A percentile compares a stretch with the other conserved stretches of the same genome.
These are phyloP conservation scores for Bombus consobrinus DNA, from an alignment of 1,140 invertebrate species.

Conservation along the genomic window DNA sequence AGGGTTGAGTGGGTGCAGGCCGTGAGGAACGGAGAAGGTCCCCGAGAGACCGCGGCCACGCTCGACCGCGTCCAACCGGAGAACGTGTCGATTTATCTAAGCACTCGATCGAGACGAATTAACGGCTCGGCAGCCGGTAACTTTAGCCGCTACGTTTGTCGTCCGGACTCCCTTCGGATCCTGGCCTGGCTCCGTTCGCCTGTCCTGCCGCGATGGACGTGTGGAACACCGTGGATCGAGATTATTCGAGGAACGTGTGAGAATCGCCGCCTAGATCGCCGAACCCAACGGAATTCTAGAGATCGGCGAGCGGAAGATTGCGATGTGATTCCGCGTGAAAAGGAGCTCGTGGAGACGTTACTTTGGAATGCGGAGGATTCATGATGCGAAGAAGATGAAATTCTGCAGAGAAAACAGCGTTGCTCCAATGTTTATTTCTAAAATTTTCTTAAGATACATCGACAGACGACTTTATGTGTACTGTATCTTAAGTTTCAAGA, in stretches of 20 bases:
- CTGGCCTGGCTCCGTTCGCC: background rate
- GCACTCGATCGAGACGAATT: constrained; percentile 71
- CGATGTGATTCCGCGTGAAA: background rate
- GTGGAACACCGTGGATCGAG: constrained; percentile 45
- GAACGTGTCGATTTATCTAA: constrained; percentile 70
- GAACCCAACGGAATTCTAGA: background rate
- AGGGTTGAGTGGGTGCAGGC: constrained; percentile 16
- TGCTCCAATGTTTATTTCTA: background rate
- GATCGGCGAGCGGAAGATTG: background rate
- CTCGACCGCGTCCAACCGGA: constrained; percentile 53
- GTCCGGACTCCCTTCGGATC: constrained; percentile 24
- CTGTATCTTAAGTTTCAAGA: no score
- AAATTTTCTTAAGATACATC: background rate
- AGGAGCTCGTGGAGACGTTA: background rate
- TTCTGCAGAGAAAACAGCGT: background rate
- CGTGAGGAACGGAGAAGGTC: constrained; percentile 10
- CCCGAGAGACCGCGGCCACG: constrained; percentile 39
- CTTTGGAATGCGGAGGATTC: background rate
- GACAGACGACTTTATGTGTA: no score
- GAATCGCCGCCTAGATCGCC: constrained; percentile 43
- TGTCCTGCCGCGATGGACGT: constrained; percentile 25
- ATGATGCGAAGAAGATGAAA: background rate
- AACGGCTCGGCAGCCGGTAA: constrained; percentile 66
- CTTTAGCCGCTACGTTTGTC: constrained; percentile 61
- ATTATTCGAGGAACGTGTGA: constrained; percentile 59